These are phyloP conservation scores for Aegypius monachus DNA, from an alignment of 2,113 vertebrate species.

Conservation along the genomic window DNA sequence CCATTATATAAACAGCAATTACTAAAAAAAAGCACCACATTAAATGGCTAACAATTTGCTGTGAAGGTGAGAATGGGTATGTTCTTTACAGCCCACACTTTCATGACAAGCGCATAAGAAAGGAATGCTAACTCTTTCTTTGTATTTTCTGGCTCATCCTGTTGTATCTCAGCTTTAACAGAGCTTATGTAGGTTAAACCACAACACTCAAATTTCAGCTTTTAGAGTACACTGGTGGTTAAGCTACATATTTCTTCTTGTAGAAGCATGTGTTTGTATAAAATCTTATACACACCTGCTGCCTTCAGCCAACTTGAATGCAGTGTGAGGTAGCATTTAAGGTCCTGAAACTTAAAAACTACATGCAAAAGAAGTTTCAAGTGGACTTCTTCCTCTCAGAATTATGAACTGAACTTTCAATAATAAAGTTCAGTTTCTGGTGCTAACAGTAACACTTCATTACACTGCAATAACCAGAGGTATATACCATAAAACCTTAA, in stretches of 20 bases:
- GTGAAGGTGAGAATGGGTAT: neutral
- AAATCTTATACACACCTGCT: neutral
- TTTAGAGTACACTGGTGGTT: neutral
- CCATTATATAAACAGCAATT: neutral
- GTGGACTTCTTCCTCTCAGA: neutral
- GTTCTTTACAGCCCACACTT: neutral
- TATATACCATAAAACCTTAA: neutral
- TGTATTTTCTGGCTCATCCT: neutral
- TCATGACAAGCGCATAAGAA: neutral
- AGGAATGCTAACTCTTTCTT: neutral
- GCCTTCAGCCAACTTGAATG: neutral
- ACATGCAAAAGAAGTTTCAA: neutral
- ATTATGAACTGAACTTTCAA: neutral
- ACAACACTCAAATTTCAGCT: neutral
- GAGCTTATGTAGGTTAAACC: conserved; percentile 20
- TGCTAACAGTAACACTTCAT: neutral
- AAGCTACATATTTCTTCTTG: neutral
- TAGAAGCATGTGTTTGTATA: neutral
- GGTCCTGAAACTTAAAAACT: neutral
- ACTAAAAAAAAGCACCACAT: neutral
- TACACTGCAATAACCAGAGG: neutral
- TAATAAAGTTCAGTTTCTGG: neutral
- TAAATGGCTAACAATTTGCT: neutral
- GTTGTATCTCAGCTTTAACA: neutral
- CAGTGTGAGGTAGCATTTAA: neutral